Base-by-base conservation (phyloP, 2,113 vertebrate genomes). In the Bagarius yarrelli region DNA sequence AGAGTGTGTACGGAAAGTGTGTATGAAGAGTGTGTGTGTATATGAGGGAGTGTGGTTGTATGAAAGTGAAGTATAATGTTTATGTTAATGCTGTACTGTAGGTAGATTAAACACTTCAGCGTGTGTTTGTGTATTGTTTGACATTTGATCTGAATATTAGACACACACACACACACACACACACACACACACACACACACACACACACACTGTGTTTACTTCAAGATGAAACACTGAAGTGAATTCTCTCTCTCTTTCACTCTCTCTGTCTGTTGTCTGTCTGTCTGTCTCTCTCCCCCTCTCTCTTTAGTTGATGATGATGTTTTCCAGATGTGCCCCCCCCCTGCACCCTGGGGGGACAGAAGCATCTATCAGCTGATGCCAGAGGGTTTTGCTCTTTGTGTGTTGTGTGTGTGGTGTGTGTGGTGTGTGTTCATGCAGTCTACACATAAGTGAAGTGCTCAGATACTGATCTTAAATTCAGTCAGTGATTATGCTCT, bases 321-420 rank as follows among this genome's bases (percentile, higher is more conserved):
- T 91, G 82, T 83, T 84, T 92, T 89, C 91, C 93, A 93, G 89
- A 93, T 93, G 92, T 89, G 69, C 50, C 81, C 87, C 86, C 47
- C 85, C 78, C 85, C 76, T 63, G 75, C 36, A 27, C 32, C 76
- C 76, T 40, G 66, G 70, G 71, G 36, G 40, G 40, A 44, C 61
- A 44, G 23, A 36, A 11, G 30, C 50, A 14, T 34, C 55, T 44
- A 4, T 76, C 81, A 83, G 80, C 75, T 53, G 25, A 16, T n/a
- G 56, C 59, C 8, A 34, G 82, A 61, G 72, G 50, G 52, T 80
- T 69, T 83, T 50, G 40, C 25, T 70, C 11, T 80, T 34, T 85
- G 36, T 47, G 40, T 70, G 66, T 83, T 90, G 89, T 78, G 32
- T 50, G 40, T 44, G 67, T 82, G 78, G 61, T 74, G 63, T 55